Evolutionary conservation across 1,140 invertebrate species (phyloP).

Genomic region (Drosophila lacteicornis): DNA sequence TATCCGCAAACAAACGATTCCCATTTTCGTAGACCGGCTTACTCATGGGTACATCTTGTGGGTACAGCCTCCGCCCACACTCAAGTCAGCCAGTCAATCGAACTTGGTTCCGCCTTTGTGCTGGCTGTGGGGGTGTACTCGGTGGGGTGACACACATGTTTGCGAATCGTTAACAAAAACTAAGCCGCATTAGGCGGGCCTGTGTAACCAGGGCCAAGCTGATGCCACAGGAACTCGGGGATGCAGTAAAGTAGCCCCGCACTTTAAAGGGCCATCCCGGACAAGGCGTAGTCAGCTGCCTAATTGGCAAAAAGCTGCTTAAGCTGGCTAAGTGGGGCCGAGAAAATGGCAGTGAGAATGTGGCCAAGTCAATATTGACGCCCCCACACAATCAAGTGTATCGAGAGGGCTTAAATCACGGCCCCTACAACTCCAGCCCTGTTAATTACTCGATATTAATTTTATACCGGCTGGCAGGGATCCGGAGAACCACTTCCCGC

Average conservation of each 20-base stretch:
- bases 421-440: slow-evolving; percentile 49
- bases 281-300: slow-evolving; percentile 58
- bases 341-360: slow-evolving; percentile 26
- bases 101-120: slow-evolving; percentile 54
- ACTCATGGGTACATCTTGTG: slow-evolving; percentile 29
- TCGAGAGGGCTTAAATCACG: slow-evolving; percentile 61
- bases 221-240: slow-evolving; percentile 22
- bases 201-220: slow-evolving; percentile 41
- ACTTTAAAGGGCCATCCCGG: slow-evolving; percentile 58
- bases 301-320: slow-evolving; percentile 78
- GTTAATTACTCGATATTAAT: slow-evolving; percentile 84
- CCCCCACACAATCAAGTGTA: slow-evolving; percentile 55
- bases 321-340: slow-evolving; percentile 26
- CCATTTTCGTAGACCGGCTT: slow-evolving; percentile 44
- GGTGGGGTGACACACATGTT: slow-evolving; percentile 52
- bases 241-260: slow-evolving; percentile 50
- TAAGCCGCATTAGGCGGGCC: slow-evolving; percentile 71
- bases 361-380: slow-evolving; percentile 64
- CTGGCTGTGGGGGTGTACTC: slow-evolving; percentile 33
- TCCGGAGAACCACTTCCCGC: slow-evolving; percentile 1
- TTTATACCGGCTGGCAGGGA: slow-evolving; percentile 56
- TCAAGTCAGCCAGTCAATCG: slow-evolving; percentile 39
- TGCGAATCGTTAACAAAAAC: slow-evolving; percentile 80
- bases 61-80: slow-evolving; percentile 17
- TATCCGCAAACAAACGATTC: slow-evolving; percentile 52